These are phyloP conservation scores for Cantharis nigra DNA, from an alignment of 2,888 invertebrate species.

Conservation along the genomic window DNA sequence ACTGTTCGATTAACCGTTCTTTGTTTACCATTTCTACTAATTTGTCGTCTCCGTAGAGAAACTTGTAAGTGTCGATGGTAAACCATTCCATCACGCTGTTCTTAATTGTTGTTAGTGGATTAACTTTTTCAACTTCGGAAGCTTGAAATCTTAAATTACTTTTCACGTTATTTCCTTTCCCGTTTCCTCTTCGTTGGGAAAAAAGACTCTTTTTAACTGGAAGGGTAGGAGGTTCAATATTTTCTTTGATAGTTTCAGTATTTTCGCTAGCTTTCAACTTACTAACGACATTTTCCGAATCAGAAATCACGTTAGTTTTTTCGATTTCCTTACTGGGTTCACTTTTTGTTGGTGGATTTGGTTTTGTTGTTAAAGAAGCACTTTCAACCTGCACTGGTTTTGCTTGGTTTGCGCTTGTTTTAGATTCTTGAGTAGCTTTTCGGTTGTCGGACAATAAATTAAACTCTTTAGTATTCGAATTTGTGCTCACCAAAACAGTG, in stretches of 20 bases:
- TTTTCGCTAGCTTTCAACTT: too few species aligned
- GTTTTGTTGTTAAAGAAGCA: too few species aligned
- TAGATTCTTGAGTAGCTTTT: too few species aligned
- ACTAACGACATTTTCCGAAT: too few species aligned
- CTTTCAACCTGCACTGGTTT: too few species aligned
- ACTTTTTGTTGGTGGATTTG: too few species aligned
- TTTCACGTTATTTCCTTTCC: background rate
- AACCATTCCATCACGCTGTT: slow-evolving; percentile 70
- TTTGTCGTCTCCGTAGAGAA: slow-evolving; percentile 65
- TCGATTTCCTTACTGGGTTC: too few species aligned
- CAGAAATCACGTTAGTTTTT: too few species aligned
- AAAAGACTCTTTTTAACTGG: background rate
- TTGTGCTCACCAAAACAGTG: too few species aligned
- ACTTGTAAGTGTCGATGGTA: slow-evolving; percentile 67
- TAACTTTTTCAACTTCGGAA: background rate
- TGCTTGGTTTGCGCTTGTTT: too few species aligned
- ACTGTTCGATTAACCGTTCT: slow-evolving; percentile 61
- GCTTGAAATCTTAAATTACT: background rate
- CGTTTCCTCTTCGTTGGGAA: background rate
- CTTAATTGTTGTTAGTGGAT: slow-evolving; percentile 57
- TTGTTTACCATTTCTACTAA: slow-evolving; percentile 62
- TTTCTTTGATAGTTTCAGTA: background rate
- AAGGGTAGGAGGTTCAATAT: background rate
- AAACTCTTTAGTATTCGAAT: too few species aligned
- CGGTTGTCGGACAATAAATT: too few species aligned